Evolutionary conservation across 1,140 invertebrate genomes (phyloP), one percentile per base, ranked within the genome.

Genomic region (Odontomachus brunneus): DNA sequence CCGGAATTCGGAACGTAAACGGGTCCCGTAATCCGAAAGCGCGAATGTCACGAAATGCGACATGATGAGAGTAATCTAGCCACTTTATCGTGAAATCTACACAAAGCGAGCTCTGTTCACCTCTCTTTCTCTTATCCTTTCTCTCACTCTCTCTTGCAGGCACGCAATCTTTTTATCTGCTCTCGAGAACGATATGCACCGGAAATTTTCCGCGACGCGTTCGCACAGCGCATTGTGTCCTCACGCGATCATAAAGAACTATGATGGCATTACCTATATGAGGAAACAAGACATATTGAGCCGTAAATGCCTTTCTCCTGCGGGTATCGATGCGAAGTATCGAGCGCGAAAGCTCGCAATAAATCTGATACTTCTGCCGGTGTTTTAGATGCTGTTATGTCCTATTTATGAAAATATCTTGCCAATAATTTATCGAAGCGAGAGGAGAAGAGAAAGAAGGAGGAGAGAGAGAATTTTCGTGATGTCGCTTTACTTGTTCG

Each of bases 21-120:
- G 63, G 55, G 62, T 78, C 87, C 38, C 29, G 29, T 84, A 87
- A 87, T 84, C 72, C 26, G 55, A 74, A 75, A 84, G 73, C 72
- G 60, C 66, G 48, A 67, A 24, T 73, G 53, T 67, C 33, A 19
- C 38, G 22, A 75, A 62, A 33, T n/a, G 15, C 44, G 29, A 33
- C 2, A 26, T 57, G 33, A 67, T n/a, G 53, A 69, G 72, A 57
- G 73, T 86, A 86, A 87, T 87, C 53, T 63, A 53, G 59, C 55
- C 48, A 87, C 66, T 80, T 80, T 73, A 57, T 69, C 66, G 51
- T 48, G 24, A 71, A 71, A 80, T n/a, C 65, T 17, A 65, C 49
- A 63, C 65, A n/a, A 75, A 59, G 76, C 51, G 29, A 69, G 49
- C 22, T 22, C 24, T 38, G 55, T 76, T 59, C 74, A 53, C 67